Conservation (phyloP, 1,140 invertebrate species). For the Cyclargus thomasi region DNA sequence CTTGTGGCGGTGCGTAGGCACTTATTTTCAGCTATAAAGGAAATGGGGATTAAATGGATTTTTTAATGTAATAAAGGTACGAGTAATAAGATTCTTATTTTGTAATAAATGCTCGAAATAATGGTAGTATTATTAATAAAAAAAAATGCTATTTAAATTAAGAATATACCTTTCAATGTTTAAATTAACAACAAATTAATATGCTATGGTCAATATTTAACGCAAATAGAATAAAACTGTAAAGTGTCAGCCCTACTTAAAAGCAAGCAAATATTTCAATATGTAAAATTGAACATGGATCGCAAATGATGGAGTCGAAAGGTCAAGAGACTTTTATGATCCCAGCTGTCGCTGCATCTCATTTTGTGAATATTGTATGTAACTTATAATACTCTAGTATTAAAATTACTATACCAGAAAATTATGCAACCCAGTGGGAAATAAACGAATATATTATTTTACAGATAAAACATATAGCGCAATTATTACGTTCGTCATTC, state of each 20-base stretch:
- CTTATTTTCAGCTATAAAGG: conserved; percentile 13
- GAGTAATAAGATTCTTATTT: neutral
- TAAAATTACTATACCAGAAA: no score
- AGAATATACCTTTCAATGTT: no score
- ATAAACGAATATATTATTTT: no score
- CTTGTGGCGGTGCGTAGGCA: conserved; percentile 12
- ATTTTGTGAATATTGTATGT: neutral
- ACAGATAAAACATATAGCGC: no score
- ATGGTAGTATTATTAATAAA: no score
- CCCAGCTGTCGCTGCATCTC: neutral
- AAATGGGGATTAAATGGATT: conserved; percentile 6
- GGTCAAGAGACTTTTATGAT: neutral
- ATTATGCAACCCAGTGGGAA: no score
- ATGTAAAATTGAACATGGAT: neutral
- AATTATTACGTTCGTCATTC: no score
- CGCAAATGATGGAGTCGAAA: neutral
- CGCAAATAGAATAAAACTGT: neutral
- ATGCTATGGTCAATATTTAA: no score
- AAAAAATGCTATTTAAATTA: no score
- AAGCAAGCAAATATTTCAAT: neutral
- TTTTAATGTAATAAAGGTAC: neutral
- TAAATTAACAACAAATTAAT: no score
- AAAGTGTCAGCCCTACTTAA: neutral
- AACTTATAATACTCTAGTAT: neutral
- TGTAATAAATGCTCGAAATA: neutral